Base-by-base conservation (phyloP, 2,888 invertebrate species). In the Parnassius orleans region DNA sequence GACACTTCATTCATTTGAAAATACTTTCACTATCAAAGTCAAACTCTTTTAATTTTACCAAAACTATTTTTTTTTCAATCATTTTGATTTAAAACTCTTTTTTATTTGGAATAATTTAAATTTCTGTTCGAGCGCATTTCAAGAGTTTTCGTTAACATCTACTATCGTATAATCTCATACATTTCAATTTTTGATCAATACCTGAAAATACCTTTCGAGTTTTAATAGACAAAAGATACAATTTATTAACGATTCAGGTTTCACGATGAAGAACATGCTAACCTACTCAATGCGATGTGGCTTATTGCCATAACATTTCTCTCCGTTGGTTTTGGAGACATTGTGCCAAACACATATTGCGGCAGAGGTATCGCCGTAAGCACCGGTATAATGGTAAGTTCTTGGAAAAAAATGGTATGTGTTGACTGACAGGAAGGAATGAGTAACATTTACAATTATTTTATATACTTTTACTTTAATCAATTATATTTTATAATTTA, bases 321-420 rank as follows among this genome's bases (percentile, higher is more conserved):
- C 87, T 99, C 99, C 93, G 98, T 99, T 84, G 99, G 99, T 88
- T 99, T 99, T 93, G 99, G 99, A 86, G 99, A 99, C 93, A 98
- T 99, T 89, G 99, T 99, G 87, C 99, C 99, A 88, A 99, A 99
- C 93, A 99, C 99, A 75, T 99, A 99, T 94, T 99, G 99, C 93
- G 99, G 99, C 84, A 94, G 99, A 91, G 98, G 98, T 86, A 99
- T 99, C 88, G 98, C 99, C 84, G 98, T 99, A 87, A 97, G 97
- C 92, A 99, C 99, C 79, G 99, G 99, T 87, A 98, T 99, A 90
- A 98, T 99, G 98, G 99, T 99, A 95, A 96, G 96, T 94, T 84
- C 66, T 70, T 78, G 71, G 78, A 76, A 75, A 78, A 82, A 80
- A 76, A 75, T 76, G 80, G 80, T 81, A 78, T 71, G 90, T 90